These are phyloP conservation scores for Trypoxylus dichotomus DNA, from an alignment of 1,140 invertebrate genomes.

Conservation along the genomic window DNA sequence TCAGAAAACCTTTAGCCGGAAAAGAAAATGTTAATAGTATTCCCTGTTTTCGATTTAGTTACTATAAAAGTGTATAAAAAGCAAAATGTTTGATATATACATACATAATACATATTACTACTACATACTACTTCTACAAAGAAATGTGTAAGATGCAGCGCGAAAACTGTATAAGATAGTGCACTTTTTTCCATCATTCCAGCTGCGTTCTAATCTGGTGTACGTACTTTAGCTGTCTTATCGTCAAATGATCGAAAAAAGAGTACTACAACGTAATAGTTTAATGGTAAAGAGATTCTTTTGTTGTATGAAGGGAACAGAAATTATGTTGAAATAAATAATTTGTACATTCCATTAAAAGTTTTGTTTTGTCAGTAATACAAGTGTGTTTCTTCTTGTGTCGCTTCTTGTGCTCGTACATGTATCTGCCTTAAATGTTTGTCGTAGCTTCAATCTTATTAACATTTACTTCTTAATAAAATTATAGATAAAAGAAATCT, in stretches of 20 bases:
- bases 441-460: not conserved
- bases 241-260: not conserved
- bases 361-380: slow-evolving; percentile 32
- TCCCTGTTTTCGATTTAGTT: slow-evolving; percentile 20
- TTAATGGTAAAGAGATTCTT: slow-evolving; percentile 14
- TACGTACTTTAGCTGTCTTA: not conserved
- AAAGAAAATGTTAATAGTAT: slow-evolving; percentile 21
- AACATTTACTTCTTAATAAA: not conserved
- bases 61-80: slow-evolving; percentile 20
- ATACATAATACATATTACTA: not conserved
- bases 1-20: not conserved
- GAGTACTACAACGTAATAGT: slow-evolving; percentile 1
- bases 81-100: slow-evolving; percentile 23
- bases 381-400: slow-evolving; percentile 25
- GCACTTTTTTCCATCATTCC: slow-evolving; percentile 12
- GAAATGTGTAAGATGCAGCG: slow-evolving; percentile 20
- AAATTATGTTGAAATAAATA: slow-evolving; percentile 36
- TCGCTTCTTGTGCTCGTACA: not conserved
- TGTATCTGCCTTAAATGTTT: not conserved
- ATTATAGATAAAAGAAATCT: not conserved
- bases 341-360: slow-evolving; percentile 40
- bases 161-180: slow-evolving; percentile 8
- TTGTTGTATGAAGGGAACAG: slow-evolving; percentile 39
- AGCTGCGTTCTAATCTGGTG: not conserved
- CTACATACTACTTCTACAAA: not conserved